Evolutionary conservation across 30 jellyfish, hydroid and myxozoan genomes (phyloP), one percentile per base, ranked within the genome.

Genomic region (Cassiopea xamachana): DNA sequence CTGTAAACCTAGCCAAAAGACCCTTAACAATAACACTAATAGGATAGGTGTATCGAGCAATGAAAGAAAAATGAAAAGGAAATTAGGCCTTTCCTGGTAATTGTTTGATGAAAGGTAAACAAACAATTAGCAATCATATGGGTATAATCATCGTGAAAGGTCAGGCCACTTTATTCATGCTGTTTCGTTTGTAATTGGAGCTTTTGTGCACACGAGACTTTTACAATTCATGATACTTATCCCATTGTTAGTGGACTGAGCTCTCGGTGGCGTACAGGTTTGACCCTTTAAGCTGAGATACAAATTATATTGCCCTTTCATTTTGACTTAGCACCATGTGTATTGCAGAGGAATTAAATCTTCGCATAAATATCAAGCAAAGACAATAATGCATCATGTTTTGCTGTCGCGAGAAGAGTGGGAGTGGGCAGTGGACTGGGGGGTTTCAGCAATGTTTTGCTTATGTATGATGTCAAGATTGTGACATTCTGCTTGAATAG

Each of bases 61-160:
- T 8, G 49, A 82, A 82, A 82, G 70, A 67, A 67, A 46, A 47
- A 50, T 55, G 67, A 18, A 15, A 50, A 80, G 93, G 87, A 85
- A 85, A 85, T 85, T 85, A 73, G 77, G 80, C 71, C 86, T 61
- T 73, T 85, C 93, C 93, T 73, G 93, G 18, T 74, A 50, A 60
- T 85, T 85, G 93, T 85, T 15, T 50, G 75, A 27, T 46, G 0
- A 17, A 46, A 74, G 19, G 68, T 74, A 74, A 75, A 75, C 88
- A 85, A 85, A 74, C 51, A 74, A 27, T 77, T 55, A 85, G 46
- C 85, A 58, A 74, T 4, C 87, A 47, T 18, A 6, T 43, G 47
- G 73, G 1, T 46, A 46, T 61, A 59, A 49, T 43, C 87, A 27
- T 27, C 49, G 16, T 51, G 76, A 19, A 78, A 50, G 87, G 87